phyloP scores from a whole-genome alignment of 1,140 invertebrate species.

The Eciton burchellii region DNA sequence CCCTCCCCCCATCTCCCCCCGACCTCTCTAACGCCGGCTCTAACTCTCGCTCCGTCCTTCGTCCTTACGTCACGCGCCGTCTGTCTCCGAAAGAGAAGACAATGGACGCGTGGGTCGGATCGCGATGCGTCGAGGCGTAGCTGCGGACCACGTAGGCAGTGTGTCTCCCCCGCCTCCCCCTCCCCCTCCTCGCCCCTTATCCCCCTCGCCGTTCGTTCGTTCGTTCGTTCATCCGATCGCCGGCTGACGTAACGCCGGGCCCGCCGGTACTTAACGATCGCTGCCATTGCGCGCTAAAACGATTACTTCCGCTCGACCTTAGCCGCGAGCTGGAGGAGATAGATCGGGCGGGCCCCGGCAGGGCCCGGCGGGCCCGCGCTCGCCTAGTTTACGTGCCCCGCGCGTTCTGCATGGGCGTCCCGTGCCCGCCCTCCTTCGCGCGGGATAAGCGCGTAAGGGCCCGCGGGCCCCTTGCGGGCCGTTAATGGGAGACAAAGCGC shows the following conservation, averaged over 20 bases:
- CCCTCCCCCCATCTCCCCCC: too few species aligned
- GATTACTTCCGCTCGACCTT: constrained; percentile 80
- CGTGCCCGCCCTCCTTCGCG: constrained; percentile 31
- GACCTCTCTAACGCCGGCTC: constrained; percentile 14
- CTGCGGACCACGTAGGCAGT: constrained; percentile 72
- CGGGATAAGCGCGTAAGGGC: constrained; percentile 59
- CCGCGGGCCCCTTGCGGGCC: constrained; percentile 42
- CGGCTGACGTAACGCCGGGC: constrained; percentile 72
- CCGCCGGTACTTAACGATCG: constrained; percentile 75
- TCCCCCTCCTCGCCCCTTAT: too few species aligned
- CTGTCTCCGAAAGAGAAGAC: constrained; percentile 75
- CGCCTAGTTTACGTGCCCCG: constrained; percentile 58
- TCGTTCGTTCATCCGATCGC: constrained; percentile 50
- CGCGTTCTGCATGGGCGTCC: constrained; percentile 52
- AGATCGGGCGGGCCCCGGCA: constrained; percentile 41
- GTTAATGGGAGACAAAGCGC: constrained; percentile 55
- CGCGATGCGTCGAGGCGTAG: constrained; percentile 74
- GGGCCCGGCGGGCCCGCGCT: neutral
- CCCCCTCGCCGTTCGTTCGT: too few species aligned
- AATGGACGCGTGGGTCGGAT: constrained; percentile 78
- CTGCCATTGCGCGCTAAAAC: constrained; percentile 80
- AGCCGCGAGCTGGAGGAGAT: constrained; percentile 59
- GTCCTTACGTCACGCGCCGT: constrained; percentile 70
- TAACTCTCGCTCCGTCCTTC: constrained; percentile 12
- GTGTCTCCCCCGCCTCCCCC: constrained; percentile 51